A percentile compares a stretch with the other conserved stretches of the same genome.
Evolutionary conservation across 2,888 invertebrate species (phyloP).

Genomic region (Leptopterna dolabrata): DNA sequence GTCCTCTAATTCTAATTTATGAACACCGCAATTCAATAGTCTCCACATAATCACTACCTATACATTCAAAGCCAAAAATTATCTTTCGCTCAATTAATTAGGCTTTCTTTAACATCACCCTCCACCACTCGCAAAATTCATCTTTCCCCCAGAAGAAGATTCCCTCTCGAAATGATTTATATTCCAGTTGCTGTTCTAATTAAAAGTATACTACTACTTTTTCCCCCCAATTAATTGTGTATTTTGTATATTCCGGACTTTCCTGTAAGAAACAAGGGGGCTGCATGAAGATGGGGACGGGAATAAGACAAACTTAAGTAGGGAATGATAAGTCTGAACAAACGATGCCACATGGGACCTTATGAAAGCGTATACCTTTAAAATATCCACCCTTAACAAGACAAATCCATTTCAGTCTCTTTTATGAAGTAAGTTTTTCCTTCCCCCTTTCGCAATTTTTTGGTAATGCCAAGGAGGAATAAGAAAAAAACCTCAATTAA

Average conservation of each 20-base stretch:
- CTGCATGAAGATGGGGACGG: not conserved
- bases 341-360: conserved; percentile 52
- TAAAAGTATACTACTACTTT: conserved; percentile 44
- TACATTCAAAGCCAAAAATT: not conserved
- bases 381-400: conserved; percentile 42
- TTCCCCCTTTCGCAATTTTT: not conserved
- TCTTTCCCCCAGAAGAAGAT: not conserved
- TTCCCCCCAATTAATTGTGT: no score
- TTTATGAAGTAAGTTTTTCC: conserved; percentile 24
- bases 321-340: conserved; percentile 16
- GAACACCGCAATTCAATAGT: not conserved
- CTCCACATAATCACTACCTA: not conserved
- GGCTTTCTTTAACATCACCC: conserved; percentile 4
- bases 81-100: conserved; percentile 41
- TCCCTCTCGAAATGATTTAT: conserved; percentile 35
- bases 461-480: not conserved
- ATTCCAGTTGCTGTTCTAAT: conserved; percentile 45
- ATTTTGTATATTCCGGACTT: no score
- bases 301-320: conserved; percentile 39
- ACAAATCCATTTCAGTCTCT: conserved; percentile 40
- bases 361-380: conserved; percentile 40
- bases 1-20: not conserved
- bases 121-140: not conserved
- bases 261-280: not conserved
- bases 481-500: conserved; percentile 32